These are phyloP conservation scores for Phortica variegata DNA, from an alignment of 1,140 invertebrate genomes.

Conservation along the genomic window DNA sequence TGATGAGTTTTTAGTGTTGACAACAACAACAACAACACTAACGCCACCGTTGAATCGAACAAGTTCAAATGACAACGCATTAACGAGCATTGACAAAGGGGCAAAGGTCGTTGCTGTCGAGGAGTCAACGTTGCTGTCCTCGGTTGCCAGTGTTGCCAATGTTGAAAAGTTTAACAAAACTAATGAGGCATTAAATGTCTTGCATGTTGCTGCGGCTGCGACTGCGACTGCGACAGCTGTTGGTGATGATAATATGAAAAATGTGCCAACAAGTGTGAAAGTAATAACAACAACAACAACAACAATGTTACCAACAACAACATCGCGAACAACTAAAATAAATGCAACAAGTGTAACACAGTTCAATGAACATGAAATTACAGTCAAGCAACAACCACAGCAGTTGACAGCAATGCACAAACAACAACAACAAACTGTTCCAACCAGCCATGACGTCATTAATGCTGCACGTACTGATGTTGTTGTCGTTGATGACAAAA, in stretches of 20 bases:
- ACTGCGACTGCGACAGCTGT: constrained; percentile 9
- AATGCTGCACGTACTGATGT: not conserved
- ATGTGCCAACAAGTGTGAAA: not conserved
- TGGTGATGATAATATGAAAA: too few species aligned
- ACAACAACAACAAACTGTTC: not conserved
- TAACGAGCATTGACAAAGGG: not conserved
- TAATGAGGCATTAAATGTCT: constrained; percentile 48
- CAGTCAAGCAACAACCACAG: constrained; percentile 8
- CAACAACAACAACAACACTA: constrained; percentile 3
- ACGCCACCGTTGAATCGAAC: not conserved
- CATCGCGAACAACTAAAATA: not conserved
- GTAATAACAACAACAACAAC: constrained; percentile 5
- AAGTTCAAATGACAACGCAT: constrained; percentile 7
- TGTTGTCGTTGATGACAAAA: constrained; percentile 6
- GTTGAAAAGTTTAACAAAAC: constrained; percentile 36
- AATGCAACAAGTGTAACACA: constrained; percentile 40
- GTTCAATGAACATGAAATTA: constrained; percentile 17
- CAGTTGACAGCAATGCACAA: not conserved
- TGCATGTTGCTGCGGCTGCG: constrained; percentile 8
- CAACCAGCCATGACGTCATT: not conserved
- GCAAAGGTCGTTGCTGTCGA: too few species aligned
- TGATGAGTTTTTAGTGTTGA: too few species aligned
- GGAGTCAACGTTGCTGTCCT: too few species aligned
- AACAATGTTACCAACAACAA: not conserved
- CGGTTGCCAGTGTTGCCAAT: too few species aligned